A percentile compares a stretch with the other conserved stretches of the same genome.
These are phyloP conservation scores for Opisthocomus hoazin DNA, from an alignment of 2,113 vertebrate genomes.

Conservation along the genomic window DNA sequence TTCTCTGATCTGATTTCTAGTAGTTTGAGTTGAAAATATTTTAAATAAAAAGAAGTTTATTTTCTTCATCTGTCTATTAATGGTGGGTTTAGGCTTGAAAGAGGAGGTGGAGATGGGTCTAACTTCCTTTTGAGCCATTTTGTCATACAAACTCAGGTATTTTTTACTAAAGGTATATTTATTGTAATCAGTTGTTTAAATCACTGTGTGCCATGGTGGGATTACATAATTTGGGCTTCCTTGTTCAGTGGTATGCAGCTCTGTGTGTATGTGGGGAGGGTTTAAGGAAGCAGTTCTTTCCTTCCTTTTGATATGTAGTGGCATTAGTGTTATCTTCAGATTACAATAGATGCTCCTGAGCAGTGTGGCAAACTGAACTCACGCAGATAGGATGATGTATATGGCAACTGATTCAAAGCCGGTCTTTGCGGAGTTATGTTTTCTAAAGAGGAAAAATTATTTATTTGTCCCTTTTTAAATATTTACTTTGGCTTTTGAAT, in stretches of 20 bases:
- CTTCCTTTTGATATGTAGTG: background rate
- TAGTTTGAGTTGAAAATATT: background rate
- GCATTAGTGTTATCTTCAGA: background rate
- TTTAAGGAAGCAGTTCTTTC: background rate
- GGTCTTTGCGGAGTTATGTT: background rate
- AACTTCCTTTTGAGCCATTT: background rate
- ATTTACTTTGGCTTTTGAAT: background rate
- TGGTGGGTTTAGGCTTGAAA: background rate
- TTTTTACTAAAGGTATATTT: background rate
- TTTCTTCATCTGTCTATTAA: background rate
- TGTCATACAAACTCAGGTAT: background rate
- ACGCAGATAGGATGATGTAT: background rate
- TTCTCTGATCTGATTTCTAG: background rate
- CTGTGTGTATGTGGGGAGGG: too few species aligned
- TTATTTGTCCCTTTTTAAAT: background rate
- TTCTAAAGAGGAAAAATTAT: background rate
- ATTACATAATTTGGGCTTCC: background rate
- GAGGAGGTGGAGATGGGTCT: background rate
- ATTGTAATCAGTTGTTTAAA: background rate
- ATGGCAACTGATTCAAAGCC: background rate
- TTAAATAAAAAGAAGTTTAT: background rate
- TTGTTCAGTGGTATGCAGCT: background rate
- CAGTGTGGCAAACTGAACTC: background rate
- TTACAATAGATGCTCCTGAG: background rate
- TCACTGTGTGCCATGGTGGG: background rate